Percentiles rank a stretch among this genome's conserved stretches.
Conservation (phyloP, 2,888 invertebrate genomes). For the Vesta saturnalis region DNA sequence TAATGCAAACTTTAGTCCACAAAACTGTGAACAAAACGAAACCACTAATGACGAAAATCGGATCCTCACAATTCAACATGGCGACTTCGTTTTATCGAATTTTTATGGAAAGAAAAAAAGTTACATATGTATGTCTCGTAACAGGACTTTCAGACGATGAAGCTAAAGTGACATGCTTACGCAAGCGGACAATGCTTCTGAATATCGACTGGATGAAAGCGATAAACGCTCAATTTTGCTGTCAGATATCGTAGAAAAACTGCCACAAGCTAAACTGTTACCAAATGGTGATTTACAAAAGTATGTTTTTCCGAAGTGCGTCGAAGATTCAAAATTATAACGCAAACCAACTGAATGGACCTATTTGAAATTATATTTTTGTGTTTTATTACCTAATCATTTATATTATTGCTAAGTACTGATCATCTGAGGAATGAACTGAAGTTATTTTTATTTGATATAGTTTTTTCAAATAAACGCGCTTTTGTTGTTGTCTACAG, state of each 20-base stretch:
- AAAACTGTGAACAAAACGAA: constrained; percentile 23
- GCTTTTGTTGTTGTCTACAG: not conserved
- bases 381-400: no score
- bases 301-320: not conserved
- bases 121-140: constrained; percentile 30
- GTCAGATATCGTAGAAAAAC: constrained; percentile 33
- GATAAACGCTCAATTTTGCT: constrained; percentile 35
- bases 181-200: constrained; percentile 22
- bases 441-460: no score
- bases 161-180: constrained; percentile 33
- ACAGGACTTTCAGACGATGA: constrained; percentile 29
- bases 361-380: not conserved
- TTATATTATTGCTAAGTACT: no score
- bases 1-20: no score
- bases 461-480: not conserved
- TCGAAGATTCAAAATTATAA: no score
- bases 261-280: constrained; percentile 28
- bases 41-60: constrained; percentile 27
- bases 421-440: no score
- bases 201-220: constrained; percentile 13
- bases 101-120: constrained; percentile 21
- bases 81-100: constrained; percentile 23
- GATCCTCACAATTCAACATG: constrained; percentile 27
- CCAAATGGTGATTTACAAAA: constrained; percentile 15
- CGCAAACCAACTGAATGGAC: not conserved